These are phyloP conservation scores for Argynnis bischoffii DNA, from an alignment of 2,888 invertebrate species.

Conservation along the genomic window DNA sequence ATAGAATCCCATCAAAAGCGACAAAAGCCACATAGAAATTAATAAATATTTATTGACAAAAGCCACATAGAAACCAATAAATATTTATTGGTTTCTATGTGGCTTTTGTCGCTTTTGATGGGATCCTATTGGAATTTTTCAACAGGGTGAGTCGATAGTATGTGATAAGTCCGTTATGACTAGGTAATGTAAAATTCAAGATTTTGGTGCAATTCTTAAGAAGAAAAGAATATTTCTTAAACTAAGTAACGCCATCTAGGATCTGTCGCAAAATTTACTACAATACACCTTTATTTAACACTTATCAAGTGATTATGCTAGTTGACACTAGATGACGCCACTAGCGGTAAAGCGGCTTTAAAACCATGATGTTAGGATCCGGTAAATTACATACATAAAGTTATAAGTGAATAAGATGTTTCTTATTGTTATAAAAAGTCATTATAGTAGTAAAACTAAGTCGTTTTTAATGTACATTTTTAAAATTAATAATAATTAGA, in stretches of 20 bases:
- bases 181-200: no score
- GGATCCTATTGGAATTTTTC: no score
- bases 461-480: neutral
- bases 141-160: no score
- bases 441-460: neutral
- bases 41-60: no score
- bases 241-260: slow-evolving; percentile 4
- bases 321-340: slow-evolving; percentile 9
- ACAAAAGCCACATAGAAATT: no score
- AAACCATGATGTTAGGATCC: no score
- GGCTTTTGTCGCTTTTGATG: no score
- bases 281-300: neutral
- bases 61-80: no score
- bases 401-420: neutral
- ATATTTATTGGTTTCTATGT: no score
- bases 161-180: no score
- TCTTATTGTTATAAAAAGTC: neutral
- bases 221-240: neutral
- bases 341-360: neutral
- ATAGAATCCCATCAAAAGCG: no score
- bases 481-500: neutral
- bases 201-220: neutral
- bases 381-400: neutral
- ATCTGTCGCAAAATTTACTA: neutral
- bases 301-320: neutral